These are phyloP conservation scores for Maniola jurtina DNA, from an alignment of 1,140 invertebrate species.

Conservation along the genomic window DNA sequence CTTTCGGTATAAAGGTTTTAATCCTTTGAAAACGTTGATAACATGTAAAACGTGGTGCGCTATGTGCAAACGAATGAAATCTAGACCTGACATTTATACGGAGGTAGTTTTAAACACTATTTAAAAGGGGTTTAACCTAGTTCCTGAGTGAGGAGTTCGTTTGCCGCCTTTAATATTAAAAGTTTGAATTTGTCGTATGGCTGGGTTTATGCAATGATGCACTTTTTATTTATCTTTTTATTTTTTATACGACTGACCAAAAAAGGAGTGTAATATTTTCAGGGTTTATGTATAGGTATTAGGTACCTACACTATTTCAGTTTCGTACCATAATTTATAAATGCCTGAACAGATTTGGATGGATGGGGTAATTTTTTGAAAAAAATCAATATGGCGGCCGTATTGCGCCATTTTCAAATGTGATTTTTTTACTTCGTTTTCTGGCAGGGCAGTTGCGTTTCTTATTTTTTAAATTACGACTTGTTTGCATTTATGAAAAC, in stretches of 20 bases:
- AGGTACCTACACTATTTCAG: no score
- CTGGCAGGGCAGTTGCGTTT: no score
- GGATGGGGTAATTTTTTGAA: no score
- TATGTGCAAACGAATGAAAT: conserved; percentile 11
- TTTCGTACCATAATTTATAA: no score
- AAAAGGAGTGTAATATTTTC: no score
- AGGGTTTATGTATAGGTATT: no score
- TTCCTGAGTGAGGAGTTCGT: conserved; percentile 17
- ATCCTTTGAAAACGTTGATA: conserved; percentile 8
- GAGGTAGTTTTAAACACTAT: conserved; percentile 25
- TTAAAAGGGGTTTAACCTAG: conserved; percentile 27
- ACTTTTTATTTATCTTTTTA: not conserved
- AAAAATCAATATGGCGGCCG: no score
- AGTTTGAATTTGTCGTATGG: conserved; percentile 8
- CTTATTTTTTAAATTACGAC: no score
- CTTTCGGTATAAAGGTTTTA: conserved; percentile 14
- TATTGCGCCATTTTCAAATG: no score
- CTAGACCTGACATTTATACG: conserved; percentile 12
- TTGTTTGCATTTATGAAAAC: no score
- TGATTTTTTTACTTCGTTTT: no score
- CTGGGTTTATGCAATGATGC: conserved; percentile 4
- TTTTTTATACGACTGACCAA: not conserved
- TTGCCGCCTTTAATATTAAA: conserved; percentile 9
- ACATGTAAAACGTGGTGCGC: not conserved
- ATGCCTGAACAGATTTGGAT: no score